Conservation (phyloP, 2,888 invertebrate species). For the Ptycholaimellus sp. region DNA sequence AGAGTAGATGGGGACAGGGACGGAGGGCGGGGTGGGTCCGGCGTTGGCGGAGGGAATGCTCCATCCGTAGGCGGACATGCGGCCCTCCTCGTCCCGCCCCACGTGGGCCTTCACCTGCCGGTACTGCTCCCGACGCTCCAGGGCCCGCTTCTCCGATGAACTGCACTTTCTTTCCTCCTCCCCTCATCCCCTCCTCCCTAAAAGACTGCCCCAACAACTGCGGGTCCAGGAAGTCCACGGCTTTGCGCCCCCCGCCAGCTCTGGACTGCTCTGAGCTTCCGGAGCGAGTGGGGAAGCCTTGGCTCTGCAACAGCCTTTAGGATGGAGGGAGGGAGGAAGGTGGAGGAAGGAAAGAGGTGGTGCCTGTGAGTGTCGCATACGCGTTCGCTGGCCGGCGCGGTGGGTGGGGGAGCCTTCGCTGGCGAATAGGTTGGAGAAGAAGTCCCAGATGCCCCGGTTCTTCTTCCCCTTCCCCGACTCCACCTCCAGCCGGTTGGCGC, state of each 20-base stretch:
- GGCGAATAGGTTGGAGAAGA: slow-evolving; percentile 48
- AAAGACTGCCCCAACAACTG: slow-evolving; percentile 22
- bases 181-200: too few relatives aligned
- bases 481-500: too few relatives aligned
- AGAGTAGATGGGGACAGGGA: slow-evolving; percentile 69
- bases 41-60: slow-evolving; percentile 54
- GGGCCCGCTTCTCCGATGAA: slow-evolving; percentile 49
- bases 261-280: too few relatives aligned
- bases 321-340: too few relatives aligned
- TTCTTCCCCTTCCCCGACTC: too few relatives aligned
- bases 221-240: slow-evolving; percentile 32
- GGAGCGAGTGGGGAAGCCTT: too few relatives aligned
- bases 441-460: slow-evolving; percentile 67
- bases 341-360: too few relatives aligned
- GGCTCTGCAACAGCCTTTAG: too few relatives aligned
- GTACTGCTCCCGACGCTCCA: slow-evolving; percentile 62
- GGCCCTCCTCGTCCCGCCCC: slow-evolving; percentile 53
- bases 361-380: too few relatives aligned
- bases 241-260: too few relatives aligned
- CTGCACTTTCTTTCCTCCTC: slow-evolving; percentile 15
- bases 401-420: slow-evolving; percentile 25
- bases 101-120: slow-evolving; percentile 78
- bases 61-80: slow-evolving; percentile 84
- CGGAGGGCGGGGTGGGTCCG: slow-evolving; percentile 48
- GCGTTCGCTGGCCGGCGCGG: slow-evolving; percentile 8